A percentile compares a stretch with the other conserved stretches of the same genome.
Evolutionary conservation across 2,888 invertebrate genomes (phyloP).

Genomic region (Netelia virgata): DNA sequence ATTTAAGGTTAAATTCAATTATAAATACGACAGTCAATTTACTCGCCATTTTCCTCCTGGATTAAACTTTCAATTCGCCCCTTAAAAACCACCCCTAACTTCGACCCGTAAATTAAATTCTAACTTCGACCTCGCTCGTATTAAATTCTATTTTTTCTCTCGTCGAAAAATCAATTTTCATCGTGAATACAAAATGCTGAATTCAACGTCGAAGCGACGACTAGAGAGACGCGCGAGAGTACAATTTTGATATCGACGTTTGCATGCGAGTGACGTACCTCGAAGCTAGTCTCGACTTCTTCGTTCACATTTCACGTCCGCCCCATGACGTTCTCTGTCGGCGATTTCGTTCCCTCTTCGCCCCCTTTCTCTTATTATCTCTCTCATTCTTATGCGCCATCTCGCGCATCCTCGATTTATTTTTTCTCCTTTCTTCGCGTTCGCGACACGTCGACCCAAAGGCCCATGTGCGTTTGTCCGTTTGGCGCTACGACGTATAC

Average conservation of each 20-base stretch:
- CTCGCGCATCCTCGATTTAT: constrained; percentile 27
- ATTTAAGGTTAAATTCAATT: constrained; percentile 1
- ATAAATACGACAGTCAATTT: constrained; percentile 7
- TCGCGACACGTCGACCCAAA: background rate
- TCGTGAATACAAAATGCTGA: background rate
- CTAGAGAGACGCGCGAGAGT: background rate
- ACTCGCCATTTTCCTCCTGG: background rate
- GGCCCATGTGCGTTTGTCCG: constrained; percentile 27
- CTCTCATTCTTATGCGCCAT: constrained; percentile 7
- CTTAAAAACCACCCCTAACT: too few species aligned
- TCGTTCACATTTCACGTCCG: constrained; percentile 28
- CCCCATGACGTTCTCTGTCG: constrained; percentile 4
- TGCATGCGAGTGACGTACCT: background rate
- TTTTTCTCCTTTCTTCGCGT: background rate
- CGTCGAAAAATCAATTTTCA: background rate
- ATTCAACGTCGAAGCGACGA: background rate
- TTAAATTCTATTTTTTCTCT: too few species aligned
- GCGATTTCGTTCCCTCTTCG: constrained; percentile 14
- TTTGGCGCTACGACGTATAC: constrained; percentile 27
- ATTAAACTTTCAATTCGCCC: background rate
- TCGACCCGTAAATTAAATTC: too few species aligned
- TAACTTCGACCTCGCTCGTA: too few species aligned
- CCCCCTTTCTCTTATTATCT: constrained; percentile 14
- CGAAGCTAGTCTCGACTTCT: background rate
- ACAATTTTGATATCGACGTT: constrained; percentile 11